phyloP scores from a whole-genome alignment of 2,797 vertebrate genomes.

The Platalea minor region DNA sequence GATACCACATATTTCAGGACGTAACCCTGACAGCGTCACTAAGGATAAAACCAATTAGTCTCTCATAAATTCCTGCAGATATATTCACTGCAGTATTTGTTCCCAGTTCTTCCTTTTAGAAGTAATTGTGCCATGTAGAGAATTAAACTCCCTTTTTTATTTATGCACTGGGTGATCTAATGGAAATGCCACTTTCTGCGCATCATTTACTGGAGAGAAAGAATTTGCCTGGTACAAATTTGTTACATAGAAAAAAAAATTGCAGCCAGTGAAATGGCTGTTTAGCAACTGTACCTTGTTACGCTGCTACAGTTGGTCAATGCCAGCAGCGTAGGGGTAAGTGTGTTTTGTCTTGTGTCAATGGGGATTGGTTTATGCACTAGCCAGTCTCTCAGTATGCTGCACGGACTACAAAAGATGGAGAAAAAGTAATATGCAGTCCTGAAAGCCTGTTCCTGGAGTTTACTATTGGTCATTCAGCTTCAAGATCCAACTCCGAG shows the following conservation, averaged over 20 bases:
- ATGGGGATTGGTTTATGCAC: background rate
- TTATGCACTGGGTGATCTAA: background rate
- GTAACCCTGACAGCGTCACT: background rate
- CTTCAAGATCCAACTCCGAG: background rate
- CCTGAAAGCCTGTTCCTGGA: background rate
- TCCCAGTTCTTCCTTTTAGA: background rate
- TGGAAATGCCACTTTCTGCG: background rate
- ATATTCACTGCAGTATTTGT: background rate
- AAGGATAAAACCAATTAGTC: background rate
- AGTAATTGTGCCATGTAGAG: background rate
- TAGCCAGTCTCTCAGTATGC: background rate
- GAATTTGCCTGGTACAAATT: background rate
- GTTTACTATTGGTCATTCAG: background rate
- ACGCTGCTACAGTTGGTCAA: background rate
- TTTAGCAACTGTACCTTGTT: background rate
- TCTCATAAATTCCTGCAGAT: background rate
- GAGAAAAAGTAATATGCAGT: background rate
- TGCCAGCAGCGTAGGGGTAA: background rate
- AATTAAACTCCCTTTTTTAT: background rate
- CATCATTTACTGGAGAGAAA: background rate
- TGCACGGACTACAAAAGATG: background rate
- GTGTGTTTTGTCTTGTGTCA: background rate
- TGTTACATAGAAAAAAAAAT: background rate
- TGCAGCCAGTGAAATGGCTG: background rate
- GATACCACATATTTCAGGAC: background rate